Evolutionary conservation across 2,888 invertebrate species (phyloP), one percentile per base, ranked within the genome.

Genomic region (Scrobipalpa costella): DNA sequence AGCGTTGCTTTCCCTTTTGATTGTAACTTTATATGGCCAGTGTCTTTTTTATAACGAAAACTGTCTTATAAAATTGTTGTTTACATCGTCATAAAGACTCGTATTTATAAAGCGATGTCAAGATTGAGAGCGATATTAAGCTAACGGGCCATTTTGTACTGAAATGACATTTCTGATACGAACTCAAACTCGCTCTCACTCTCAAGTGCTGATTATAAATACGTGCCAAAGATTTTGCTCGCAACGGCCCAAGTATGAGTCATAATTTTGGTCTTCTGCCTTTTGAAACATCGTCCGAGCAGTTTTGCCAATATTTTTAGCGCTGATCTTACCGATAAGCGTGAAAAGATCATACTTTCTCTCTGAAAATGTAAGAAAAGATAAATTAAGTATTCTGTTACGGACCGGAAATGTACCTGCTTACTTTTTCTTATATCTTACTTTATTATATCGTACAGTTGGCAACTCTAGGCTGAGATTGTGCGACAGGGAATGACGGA

Each of bases 301-400:
- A 40, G 11, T 13, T 13, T 1, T 11, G 0, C 13, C 11, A 40
- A 1, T 13, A 40, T 13, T 40, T 40, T 40, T 40, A n/a, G 40
- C 40, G 40, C 13, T 40, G 40, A 40, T 40, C 40, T 40, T 40
- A 40, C n/a, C 40, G 40, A 40, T 40, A 40, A n/a, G 40, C 40
- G 13, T 40, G 9, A 38, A n/a, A n/a, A n/a, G n/a, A n/a, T n/a
- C n/a, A n/a, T n/a, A n/a, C n/a, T n/a, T n/a, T n/a, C n/a, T n/a
- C n/a, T n/a, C n/a, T n/a, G n/a, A n/a, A n/a, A n/a, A n/a, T n/a
- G n/a, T n/a, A n/a, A n/a, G n/a, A n/a, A n/a, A n/a, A n/a, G n/a
- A n/a, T n/a, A n/a, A n/a, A n/a, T n/a, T n/a, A n/a, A n/a, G n/a
- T n/a, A n/a, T n/a, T n/a, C n/a, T n/a, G n/a, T n/a, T n/a, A n/a